These are phyloP conservation scores for Syrphus vitripennis DNA, from an alignment of 2,888 invertebrate species.

Conservation along the genomic window DNA sequence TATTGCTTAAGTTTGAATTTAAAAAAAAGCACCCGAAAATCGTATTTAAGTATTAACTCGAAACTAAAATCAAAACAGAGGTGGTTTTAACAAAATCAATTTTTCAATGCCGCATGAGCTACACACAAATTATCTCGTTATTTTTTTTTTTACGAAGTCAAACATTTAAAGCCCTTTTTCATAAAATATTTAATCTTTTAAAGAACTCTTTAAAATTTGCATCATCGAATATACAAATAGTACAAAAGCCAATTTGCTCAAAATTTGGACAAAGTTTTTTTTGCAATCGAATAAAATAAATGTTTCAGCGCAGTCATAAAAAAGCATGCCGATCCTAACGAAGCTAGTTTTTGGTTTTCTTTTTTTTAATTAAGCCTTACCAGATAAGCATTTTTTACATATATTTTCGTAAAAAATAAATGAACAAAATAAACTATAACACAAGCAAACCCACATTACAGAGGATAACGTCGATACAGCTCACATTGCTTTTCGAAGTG, in stretches of 20 bases:
- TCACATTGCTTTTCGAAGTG: conserved; percentile 88
- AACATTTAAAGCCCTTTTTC: background rate
- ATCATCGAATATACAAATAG: conserved; percentile 22
- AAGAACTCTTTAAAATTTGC: conserved; percentile 14
- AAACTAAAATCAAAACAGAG: too few species aligned
- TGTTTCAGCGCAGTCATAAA: conserved; percentile 41
- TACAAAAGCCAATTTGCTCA: background rate
- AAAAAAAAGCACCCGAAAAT: too few species aligned
- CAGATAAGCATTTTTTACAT: conserved; percentile 48
- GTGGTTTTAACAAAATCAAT: too few species aligned
- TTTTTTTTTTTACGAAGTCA: background rate
- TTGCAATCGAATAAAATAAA: background rate
- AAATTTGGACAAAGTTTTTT: background rate
- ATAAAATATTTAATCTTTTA: background rate
- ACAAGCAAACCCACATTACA: conserved; percentile 75
- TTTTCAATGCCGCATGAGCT: too few species aligned
- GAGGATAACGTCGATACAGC: conserved; percentile 80
- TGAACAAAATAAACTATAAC: conserved; percentile 63
- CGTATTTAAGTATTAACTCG: too few species aligned
- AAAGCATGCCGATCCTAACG: conserved; percentile 56
- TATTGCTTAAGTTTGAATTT: too few species aligned
- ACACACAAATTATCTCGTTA: too few species aligned
- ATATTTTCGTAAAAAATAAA: conserved; percentile 39
- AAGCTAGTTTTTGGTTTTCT: conserved; percentile 58
- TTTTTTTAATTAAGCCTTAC: conserved; percentile 24